A percentile compares a stretch with the other conserved stretches of the same genome.
phyloP scores from a whole-genome alignment of 2,797 vertebrate genomes.

The Acridotheres tristis region DNA sequence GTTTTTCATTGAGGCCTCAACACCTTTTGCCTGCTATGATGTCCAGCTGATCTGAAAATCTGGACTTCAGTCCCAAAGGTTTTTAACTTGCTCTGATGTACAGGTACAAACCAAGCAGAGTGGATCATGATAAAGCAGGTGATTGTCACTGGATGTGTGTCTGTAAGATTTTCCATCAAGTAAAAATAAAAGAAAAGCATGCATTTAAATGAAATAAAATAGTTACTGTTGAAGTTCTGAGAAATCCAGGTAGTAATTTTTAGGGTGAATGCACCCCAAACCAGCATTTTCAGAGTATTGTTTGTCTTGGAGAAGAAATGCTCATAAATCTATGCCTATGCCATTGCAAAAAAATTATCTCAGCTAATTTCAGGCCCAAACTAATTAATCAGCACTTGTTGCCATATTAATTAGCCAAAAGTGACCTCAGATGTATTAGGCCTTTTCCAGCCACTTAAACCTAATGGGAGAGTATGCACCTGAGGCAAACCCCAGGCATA shows the following conservation, averaged over 20 bases:
- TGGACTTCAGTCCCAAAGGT: not conserved
- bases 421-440: conserved; percentile 45
- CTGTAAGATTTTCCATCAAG: not conserved
- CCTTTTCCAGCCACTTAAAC: conserved; percentile 29
- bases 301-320: conserved; percentile 33
- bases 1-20: not conserved
- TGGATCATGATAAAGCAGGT: not conserved
- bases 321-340: not conserved
- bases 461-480: conserved; percentile 49
- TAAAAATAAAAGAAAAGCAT: not conserved
- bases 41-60: not conserved
- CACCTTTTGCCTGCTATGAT: not conserved
- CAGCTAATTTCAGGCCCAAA: conserved; percentile 31
- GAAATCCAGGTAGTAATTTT: conserved; percentile 39
- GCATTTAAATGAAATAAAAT: not conserved
- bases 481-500: conserved; percentile 49
- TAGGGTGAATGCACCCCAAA: not conserved
- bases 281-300: conserved; percentile 7
- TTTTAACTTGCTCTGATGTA: not conserved
- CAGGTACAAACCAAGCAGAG: not conserved
- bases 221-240: not conserved
- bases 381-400: conserved; percentile 61
- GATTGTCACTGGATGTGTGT: not conserved
- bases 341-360: not conserved
- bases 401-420: conserved; percentile 62